A percentile compares a stretch with the other conserved stretches of the same genome.
Evolutionary conservation across 1,140 invertebrate species (phyloP).

Genomic region (Zaprionus taronus): DNA sequence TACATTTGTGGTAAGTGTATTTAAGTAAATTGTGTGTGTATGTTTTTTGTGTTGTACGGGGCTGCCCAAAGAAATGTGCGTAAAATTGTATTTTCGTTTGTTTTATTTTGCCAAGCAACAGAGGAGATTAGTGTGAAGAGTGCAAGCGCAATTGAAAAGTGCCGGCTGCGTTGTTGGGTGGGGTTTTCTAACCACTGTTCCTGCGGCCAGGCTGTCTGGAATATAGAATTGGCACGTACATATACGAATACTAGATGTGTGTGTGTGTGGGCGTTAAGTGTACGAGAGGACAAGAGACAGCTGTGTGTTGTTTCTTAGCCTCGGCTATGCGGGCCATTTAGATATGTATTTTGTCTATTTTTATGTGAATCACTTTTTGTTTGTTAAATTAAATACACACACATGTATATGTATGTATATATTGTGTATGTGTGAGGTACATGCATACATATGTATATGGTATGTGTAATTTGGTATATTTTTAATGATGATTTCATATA

Average conservation of each 20-base stretch:
- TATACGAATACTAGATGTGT: conserved; percentile 8
- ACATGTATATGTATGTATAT: conserved; percentile 6
- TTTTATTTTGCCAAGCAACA: conserved; percentile 12
- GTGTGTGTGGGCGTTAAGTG: conserved; percentile 38
- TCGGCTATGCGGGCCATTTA: conserved; percentile 39
- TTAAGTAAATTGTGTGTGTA: conserved; percentile 8
- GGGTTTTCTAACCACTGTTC: conserved; percentile 30
- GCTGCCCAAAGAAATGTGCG: conserved; percentile 45
- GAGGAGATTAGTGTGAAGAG: conserved; percentile 11
- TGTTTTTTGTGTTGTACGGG: conserved; percentile 16
- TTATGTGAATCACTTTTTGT: conserved; percentile 78
- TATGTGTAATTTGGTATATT: conserved; percentile 54
- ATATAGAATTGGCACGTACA: conserved; percentile 34
- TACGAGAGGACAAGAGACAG: conserved; percentile 62
- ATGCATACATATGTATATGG: conserved; percentile 13
- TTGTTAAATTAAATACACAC: conserved; percentile 73
- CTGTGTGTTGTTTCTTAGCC: conserved; percentile 49
- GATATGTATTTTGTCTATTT: conserved; percentile 67
- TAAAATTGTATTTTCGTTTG: conserved; percentile 27
- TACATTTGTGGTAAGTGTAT: conserved; percentile 44
- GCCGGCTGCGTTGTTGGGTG: conserved; percentile 50
- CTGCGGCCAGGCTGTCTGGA: conserved; percentile 55
- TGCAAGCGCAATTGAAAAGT: conserved; percentile 43
- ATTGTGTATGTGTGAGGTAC: conserved; percentile 21
- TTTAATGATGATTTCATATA: conserved; percentile 75